Percentiles rank a stretch among this genome's conserved stretches.
phyloP scores from a whole-genome alignment of 1,140 invertebrate genomes.

The fruit fly (Drosophila melanogaster) region Release_6_plus_ISO1_MT NC_004354.4:19294001-19294500 shows the following conservation, averaged over 20 bases:
- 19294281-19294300: slow-evolving; percentile 56
- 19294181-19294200: slow-evolving; percentile 48
- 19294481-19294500: neutral
- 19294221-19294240: slow-evolving; percentile 35
- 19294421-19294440: slow-evolving; percentile 57
- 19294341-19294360: slow-evolving; percentile 6
- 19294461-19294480: slow-evolving; percentile 37
- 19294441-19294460: slow-evolving; percentile 39
- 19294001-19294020: neutral
- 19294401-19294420: slow-evolving; percentile 15
- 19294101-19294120: slow-evolving; percentile 16
- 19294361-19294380: slow-evolving; percentile 44
- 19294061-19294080: slow-evolving; percentile 20
- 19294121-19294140: slow-evolving; percentile 58
- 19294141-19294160: slow-evolving; percentile 73
- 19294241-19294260: slow-evolving; percentile 50
- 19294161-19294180: slow-evolving; percentile 78
- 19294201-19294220: slow-evolving; percentile 16
- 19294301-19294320: slow-evolving; percentile 46
- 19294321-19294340: slow-evolving; percentile 25
- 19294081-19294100: slow-evolving; percentile 25
- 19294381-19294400: slow-evolving; percentile 16
- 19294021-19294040: neutral
- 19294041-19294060: slow-evolving; percentile 13
- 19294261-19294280: slow-evolving; percentile 32